Evolutionary conservation across 2,888 invertebrate genomes (phyloP), one percentile per base, ranked within the genome.

Genomic region (Rugalucina vietnamica): DNA sequence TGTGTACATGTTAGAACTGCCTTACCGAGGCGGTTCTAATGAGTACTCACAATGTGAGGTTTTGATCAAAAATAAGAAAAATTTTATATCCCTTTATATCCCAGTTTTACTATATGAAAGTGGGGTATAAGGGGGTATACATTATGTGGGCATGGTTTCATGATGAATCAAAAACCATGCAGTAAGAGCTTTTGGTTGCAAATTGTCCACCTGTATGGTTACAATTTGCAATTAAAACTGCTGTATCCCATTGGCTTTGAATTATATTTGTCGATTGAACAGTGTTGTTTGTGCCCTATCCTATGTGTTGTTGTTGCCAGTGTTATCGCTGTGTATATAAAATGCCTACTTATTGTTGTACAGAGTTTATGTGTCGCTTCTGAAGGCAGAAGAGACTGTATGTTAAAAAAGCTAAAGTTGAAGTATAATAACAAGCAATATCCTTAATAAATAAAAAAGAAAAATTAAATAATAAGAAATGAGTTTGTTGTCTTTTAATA

Each of bases 391-490:
- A 60, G 60, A 5, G 60, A 60, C 21, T 24, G 60, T 60, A 60
- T 70, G 34, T 36, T n/a, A 24, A 39, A 70, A 39, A 24, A 70
- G 70, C 70, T 70, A 70, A 70, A 70, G 37, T 70, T 70, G 70
- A 70, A 70, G 36, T 37, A 70, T 70, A n/a, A n/a, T n/a, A 70
- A 70, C 70, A 70, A 70, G 70, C 70, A 70, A 70, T 70, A 70
- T 70, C 70, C 70, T 70, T 37, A 70, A 70, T 70, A 70, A 70
- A 36, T 70, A 70, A 70, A 70, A 69, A 37, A 39, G 39, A 70
- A 70, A 70, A 70, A 60, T 60, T 60, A 60, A 60, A 60, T 29
- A 60, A 60, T 60, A 60, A 8, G 27, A 3, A 60, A 60, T 5
- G 29, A 29, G 24, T 60, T 60, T 54, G 10, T 54, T 54, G 21